phyloP scores from a whole-genome alignment of 2,113 vertebrate genomes.

The Perognathus longimembris region DNA sequence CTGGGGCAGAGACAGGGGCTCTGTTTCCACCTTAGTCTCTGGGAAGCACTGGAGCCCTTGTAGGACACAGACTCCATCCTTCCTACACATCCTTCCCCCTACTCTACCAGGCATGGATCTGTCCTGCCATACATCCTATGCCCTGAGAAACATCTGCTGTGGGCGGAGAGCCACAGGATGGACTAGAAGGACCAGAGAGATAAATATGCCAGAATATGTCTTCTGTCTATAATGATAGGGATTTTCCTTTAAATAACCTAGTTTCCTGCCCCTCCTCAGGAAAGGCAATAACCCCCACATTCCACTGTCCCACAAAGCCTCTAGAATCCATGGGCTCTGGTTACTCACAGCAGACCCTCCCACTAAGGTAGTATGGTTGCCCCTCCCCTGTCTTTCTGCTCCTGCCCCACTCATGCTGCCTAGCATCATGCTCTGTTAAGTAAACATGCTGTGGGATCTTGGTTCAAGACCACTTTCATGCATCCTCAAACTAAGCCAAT shows the following conservation, averaged over 20 bases:
- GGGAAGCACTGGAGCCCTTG: neutral
- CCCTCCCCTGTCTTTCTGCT: neutral
- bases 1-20: neutral
- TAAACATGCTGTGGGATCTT: neutral
- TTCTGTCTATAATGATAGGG: neutral
- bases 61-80: neutral
- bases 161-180: neutral
- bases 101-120: fast-evolving
- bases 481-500: neutral
- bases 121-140: neutral
- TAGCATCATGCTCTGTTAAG: neutral
- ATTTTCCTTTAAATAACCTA: neutral
- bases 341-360: neutral
- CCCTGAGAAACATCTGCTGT: neutral
- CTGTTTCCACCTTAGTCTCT: neutral
- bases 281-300: neutral
- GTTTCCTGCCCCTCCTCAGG: neutral
- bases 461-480: neutral
- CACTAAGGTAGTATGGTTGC: neutral
- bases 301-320: neutral
- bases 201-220: neutral
- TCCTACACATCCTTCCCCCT: neutral
- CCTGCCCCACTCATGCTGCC: neutral
- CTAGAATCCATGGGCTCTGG: neutral
- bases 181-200: neutral